These are phyloP conservation scores for Tetragnatha montana DNA, from an alignment of 2,888 invertebrate genomes.

Conservation along the genomic window DNA sequence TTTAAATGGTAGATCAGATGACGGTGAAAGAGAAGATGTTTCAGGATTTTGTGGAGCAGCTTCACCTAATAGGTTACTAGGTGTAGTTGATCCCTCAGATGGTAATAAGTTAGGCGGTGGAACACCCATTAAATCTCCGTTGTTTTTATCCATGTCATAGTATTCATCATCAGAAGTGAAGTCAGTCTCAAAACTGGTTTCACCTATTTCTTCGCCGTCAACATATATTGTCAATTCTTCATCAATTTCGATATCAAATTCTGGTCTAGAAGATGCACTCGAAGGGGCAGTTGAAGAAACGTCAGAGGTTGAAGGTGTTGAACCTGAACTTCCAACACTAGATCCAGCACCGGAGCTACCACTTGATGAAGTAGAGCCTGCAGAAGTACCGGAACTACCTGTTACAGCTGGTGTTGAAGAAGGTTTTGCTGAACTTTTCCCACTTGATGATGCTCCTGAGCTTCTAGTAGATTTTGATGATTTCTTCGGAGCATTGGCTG, in stretches of 20 bases:
- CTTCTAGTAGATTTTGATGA: neutral
- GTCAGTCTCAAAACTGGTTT: constrained; percentile 15
- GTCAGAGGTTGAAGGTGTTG: neutral
- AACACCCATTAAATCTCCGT: neutral
- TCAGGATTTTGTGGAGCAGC: neutral
- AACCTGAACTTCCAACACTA: neutral
- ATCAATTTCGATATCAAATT: constrained; percentile 2
- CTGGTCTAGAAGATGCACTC: neutral
- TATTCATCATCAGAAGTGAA: neutral
- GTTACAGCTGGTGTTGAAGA: neutral
- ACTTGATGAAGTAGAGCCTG: neutral
- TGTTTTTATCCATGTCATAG: neutral
- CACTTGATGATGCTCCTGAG: neutral
- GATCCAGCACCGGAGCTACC: neutral
- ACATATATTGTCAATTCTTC: constrained; percentile 18
- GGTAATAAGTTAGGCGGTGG: neutral
- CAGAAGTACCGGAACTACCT: neutral
- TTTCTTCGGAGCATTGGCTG: neutral
- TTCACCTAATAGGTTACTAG: neutral
- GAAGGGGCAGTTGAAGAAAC: neutral
- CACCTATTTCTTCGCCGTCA: constrained; percentile 3
- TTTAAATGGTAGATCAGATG: neutral
- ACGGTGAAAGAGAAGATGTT: neutral
- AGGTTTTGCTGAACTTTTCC: neutral
- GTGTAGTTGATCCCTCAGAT: neutral